These are phyloP conservation scores for Cataglyphis altisquamis DNA, from an alignment of 2,888 invertebrate species.

Conservation along the genomic window DNA sequence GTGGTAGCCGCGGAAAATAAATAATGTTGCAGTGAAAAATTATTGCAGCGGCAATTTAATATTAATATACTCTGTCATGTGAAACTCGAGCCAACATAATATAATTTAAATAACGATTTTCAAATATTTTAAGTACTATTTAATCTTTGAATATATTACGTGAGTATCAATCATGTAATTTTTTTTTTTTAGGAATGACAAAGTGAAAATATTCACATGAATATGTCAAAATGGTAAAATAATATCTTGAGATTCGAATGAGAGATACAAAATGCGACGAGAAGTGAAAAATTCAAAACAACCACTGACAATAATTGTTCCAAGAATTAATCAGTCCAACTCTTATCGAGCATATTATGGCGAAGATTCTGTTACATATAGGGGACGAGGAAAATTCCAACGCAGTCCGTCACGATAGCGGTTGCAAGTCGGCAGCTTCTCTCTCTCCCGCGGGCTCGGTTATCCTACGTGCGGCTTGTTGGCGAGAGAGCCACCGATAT, in stretches of 20 bases:
- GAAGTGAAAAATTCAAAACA: constrained; percentile 10
- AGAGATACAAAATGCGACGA: neutral
- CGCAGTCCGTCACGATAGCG: constrained; percentile 46
- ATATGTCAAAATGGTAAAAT: neutral
- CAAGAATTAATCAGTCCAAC: neutral
- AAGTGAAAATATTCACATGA: constrained; percentile 1
- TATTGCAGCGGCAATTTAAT: constrained; percentile 12
- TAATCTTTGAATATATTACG: constrained; percentile 9
- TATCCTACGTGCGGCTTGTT: constrained; percentile 39
- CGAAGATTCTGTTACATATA: constrained; percentile 52
- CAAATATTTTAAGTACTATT: neutral
- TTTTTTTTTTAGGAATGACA: constrained; percentile 15
- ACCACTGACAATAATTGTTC: neutral
- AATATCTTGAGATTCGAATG: constrained; percentile 18
- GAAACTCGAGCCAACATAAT: neutral
- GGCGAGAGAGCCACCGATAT: constrained; percentile 60
- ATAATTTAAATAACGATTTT: neutral
- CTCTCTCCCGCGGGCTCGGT: constrained; percentile 43
- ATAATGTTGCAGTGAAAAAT: constrained; percentile 10
- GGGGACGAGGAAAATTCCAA: constrained; percentile 51
- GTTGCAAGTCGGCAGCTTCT: constrained; percentile 38
- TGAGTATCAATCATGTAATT: neutral
- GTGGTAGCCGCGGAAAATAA: constrained; percentile 7
- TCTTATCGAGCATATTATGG: constrained; percentile 14
- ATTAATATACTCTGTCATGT: constrained; percentile 6